Percentiles rank a stretch among this genome's conserved stretches.
These are phyloP conservation scores for Ginglymostoma cirratum DNA, from an alignment of 2,113 vertebrate species.

Conservation along the genomic window DNA sequence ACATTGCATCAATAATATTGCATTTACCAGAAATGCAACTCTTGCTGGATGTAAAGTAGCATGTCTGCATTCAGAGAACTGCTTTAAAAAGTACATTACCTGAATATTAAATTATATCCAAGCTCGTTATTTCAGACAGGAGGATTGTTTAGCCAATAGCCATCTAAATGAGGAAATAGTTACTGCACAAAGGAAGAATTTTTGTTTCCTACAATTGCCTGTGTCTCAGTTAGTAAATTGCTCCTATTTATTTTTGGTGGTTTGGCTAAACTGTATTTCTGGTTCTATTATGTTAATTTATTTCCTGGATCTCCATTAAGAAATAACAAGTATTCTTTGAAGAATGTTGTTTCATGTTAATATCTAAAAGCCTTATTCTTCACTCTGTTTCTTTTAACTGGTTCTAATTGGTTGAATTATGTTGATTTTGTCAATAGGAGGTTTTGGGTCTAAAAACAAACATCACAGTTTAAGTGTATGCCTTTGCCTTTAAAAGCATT, in stretches of 20 bases:
- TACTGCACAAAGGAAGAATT: not conserved
- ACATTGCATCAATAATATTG: not conserved
- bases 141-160: not conserved
- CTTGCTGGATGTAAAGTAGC: not conserved
- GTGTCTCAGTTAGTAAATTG: not conserved
- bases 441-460: not conserved
- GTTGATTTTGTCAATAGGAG: not conserved
- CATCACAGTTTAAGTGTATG: not conserved
- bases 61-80: not conserved
- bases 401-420: not conserved
- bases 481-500: not conserved
- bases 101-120: not conserved
- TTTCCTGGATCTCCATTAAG: not conserved
- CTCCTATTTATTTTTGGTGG: not conserved
- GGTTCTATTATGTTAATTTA: not conserved
- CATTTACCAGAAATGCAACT: not conserved
- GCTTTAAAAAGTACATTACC: not conserved
- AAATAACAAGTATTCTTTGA: not conserved
- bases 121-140: not conserved
- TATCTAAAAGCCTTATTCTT: not conserved
- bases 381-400: not conserved
- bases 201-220: not conserved
- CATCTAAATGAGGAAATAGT: not conserved
- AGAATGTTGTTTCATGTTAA: not conserved
- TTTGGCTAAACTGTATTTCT: not conserved